phyloP scores from a whole-genome alignment of 2,113 vertebrate genomes.

The human region GRCh38 chr5:174383001-174383500 shows the following conservation, averaged over 20 bases:
- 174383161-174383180: not conserved
- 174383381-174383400: not conserved
- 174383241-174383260: not conserved
- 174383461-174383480: not conserved
- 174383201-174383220: not conserved
- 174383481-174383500: not conserved
- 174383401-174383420: not conserved
- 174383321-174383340: not conserved
- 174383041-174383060: not conserved
- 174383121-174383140: not conserved
- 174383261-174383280: not conserved
- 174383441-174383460: not conserved
- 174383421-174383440: not conserved
- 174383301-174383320: not conserved
- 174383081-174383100: no score
- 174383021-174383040: not conserved
- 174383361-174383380: not conserved
- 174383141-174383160: not conserved
- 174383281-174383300: not conserved
- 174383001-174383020: not conserved
- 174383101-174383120: not conserved
- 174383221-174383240: not conserved
- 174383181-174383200: not conserved
- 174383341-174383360: not conserved
- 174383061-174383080: not conserved